Base-by-base conservation (phyloP, 2,797 vertebrate species). In the Acanthurus lineatus region DNA sequence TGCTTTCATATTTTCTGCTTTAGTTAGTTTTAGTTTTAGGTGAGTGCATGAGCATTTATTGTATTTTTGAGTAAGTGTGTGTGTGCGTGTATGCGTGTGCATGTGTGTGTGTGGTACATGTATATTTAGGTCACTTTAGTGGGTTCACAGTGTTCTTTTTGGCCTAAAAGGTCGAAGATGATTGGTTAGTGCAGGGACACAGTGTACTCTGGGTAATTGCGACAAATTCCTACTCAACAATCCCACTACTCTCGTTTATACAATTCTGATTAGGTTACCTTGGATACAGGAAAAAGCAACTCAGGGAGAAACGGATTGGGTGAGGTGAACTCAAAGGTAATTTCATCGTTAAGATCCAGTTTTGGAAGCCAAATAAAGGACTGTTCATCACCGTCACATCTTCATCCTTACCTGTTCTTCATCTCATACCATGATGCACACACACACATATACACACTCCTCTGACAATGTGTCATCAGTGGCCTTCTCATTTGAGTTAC, bases 251-350 rank as follows among this genome's bases (percentile, higher is more conserved):
- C 77, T 93, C 71, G 48, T 93, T 92, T 93, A 86, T 93, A 79
- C 82, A 57, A 86, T 58, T 83, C 69, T 87, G 85, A 91, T 91
- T 83, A 94, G 93, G 94, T 94, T 92, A 84, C 93, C 81, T 68
- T 93, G 93, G 93, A 87, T 80, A 93, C 84, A 42, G 85, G 84
- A 72, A 91, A 90, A 91, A 88, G 86, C 86, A 86, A 69, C 88
- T 87, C 89, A 52, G 87, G 83, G 88, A 87, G 88, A 76, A 93
- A 89, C 80, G 90, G 90, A 91, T 87, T 90, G 92, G 83, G 90
- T 89, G 89, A 92, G 86, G 86, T 84, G 83, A 81, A 91, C 32
- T 86, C 84, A 0, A 92, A 95, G 94, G 92, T 93, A 93, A 94
- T 82, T 78, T 73, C 22, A 65, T 58, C 16, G 0, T 49, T 83